Percentiles rank a stretch among this genome's conserved stretches.
Conservation (phyloP, 2,797 vertebrate genomes). For the Sternarchorhynchus goeldii region DNA sequence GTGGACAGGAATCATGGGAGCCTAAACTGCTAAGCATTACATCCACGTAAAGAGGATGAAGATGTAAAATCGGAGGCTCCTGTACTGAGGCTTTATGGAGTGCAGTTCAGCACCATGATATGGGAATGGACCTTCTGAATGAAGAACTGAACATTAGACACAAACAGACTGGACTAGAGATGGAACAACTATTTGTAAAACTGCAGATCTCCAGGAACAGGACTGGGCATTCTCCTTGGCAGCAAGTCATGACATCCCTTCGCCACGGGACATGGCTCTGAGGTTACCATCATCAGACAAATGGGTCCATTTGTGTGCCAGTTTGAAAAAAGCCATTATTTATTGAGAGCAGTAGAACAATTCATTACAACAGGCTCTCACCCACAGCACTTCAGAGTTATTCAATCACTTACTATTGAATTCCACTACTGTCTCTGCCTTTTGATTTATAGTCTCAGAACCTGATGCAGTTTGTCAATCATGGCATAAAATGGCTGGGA, state of each 20-base stretch:
- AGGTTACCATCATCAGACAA: not conserved
- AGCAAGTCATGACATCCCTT: not conserved
- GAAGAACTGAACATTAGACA: no score
- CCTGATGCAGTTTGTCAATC: not conserved
- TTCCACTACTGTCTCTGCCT: not conserved
- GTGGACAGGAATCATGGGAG: no score
- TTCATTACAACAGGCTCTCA: constrained; percentile 40
- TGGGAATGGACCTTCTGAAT: no score
- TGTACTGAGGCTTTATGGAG: no score
- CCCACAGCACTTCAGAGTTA: constrained; percentile 23
- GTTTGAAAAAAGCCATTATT: constrained; percentile 41
- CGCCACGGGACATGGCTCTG: not conserved
- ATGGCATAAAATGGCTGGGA: not conserved
- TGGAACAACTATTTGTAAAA: no score
- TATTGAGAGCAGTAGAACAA: constrained; percentile 46
- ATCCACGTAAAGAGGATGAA: no score
- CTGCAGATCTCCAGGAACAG: no score
- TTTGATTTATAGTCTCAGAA: constrained; percentile 13
- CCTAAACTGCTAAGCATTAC: no score
- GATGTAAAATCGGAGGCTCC: no score
- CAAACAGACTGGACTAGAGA: no score
- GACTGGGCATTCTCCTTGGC: no score
- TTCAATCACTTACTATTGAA: constrained; percentile 48
- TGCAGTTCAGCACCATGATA: no score
- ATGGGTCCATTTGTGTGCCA: not conserved